Conservation (phyloP, 2,113 vertebrate genomes). For the Myotis brandtii region DNA sequence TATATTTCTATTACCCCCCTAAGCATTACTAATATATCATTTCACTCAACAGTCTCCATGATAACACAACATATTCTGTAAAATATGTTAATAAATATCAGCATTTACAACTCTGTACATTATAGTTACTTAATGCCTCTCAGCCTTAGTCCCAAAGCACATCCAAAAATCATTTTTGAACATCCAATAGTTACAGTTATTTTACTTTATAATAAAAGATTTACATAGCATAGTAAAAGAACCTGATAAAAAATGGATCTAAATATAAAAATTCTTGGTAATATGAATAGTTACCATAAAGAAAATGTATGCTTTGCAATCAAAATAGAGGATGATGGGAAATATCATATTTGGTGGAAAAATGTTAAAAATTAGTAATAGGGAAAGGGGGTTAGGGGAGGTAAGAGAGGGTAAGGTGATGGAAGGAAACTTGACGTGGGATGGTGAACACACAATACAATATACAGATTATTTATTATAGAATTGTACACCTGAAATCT, state of each 20-base stretch:
- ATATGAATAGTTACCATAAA: neutral
- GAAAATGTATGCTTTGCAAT: neutral
- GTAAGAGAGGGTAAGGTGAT: neutral
- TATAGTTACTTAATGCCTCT: neutral
- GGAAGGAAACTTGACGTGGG: neutral
- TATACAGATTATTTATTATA: neutral
- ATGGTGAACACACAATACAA: neutral
- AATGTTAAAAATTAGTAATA: slow-evolving; percentile 47
- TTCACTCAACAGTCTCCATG: slow-evolving; percentile 6
- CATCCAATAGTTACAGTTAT: neutral
- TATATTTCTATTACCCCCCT: neutral
- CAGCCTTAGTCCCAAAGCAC: neutral
- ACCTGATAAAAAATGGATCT: neutral
- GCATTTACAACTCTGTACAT: neutral
- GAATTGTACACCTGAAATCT: neutral
- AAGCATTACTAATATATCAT: neutral
- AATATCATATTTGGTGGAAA: neutral
- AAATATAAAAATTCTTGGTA: slow-evolving; percentile 5
- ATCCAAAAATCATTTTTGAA: slow-evolving; percentile 33
- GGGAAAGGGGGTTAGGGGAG: neutral
- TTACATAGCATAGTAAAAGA: neutral
- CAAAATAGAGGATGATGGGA: neutral
- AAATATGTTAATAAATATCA: neutral
- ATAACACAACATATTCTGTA: neutral
- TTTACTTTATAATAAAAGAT: slow-evolving; percentile 31